A percentile compares a stretch with the other conserved stretches of the same genome.
Evolutionary conservation across 2,113 vertebrate species (phyloP).

Genomic region (Mirza zaza): DNA sequence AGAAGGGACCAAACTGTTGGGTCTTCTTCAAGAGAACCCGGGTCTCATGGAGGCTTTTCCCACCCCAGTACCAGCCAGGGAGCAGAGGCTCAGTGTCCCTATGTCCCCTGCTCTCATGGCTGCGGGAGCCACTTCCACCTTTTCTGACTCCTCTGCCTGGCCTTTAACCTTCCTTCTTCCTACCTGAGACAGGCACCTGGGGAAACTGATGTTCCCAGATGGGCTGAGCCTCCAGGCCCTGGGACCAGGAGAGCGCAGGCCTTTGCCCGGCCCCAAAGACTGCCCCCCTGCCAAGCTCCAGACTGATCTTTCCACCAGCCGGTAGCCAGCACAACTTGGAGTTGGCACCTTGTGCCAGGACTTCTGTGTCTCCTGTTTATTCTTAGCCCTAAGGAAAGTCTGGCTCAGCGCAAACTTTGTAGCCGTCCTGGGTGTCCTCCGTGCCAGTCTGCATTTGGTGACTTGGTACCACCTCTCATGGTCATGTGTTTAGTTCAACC

Average conservation of each 20-base stretch:
- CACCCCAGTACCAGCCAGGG: not conserved
- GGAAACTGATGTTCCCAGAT: not conserved
- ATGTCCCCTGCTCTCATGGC: rapidly evolving
- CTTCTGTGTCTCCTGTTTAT: not conserved
- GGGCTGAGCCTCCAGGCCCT: not conserved
- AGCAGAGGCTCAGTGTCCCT: no score
- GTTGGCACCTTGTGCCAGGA: not conserved
- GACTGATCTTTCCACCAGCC: not conserved
- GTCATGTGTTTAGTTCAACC: not conserved
- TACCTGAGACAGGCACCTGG: not conserved
- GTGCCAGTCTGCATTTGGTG: not conserved
- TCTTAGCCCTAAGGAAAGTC: conserved; percentile 47
- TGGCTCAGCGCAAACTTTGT: not conserved
- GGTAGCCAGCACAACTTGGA: not conserved
- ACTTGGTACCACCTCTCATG: not conserved
- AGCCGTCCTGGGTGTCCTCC: not conserved
- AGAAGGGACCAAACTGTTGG: not conserved
- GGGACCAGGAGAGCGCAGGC: not conserved
- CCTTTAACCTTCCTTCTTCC: not conserved
- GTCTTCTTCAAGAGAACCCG: not conserved
- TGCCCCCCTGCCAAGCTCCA: not conserved
- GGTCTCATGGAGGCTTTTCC: not conserved
- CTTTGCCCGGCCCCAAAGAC: not conserved
- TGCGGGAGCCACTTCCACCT: not conserved
- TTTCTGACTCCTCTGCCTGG: not conserved